A percentile compares a stretch with the other conserved stretches of the same genome.
These are phyloP conservation scores for Scomber scombrus DNA, from an alignment of 2,113 vertebrate species.

Conservation along the genomic window DNA sequence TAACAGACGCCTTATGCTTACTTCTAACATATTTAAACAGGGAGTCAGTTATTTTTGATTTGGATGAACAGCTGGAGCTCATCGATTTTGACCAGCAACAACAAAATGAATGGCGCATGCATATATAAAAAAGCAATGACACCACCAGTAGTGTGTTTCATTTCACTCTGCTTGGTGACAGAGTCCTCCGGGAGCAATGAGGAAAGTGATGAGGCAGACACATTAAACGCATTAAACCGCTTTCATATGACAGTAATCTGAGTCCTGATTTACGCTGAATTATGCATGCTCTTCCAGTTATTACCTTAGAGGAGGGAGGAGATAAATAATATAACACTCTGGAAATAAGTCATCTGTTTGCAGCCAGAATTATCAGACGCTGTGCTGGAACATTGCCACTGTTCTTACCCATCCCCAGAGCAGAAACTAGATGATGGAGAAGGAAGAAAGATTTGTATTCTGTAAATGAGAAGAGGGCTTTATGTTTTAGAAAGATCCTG, in stretches of 20 bases:
- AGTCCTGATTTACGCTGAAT: conserved; percentile 55
- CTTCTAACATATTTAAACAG: neutral
- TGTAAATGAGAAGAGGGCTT: neutral
- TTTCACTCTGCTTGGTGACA: conserved; percentile 29
- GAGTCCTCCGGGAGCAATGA: conserved; percentile 20
- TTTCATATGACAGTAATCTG: conserved; percentile 60
- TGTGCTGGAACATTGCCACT: conserved; percentile 1
- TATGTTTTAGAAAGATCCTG: neutral
- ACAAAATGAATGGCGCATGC: conserved; percentile 15
- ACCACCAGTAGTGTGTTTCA: conserved; percentile 8
- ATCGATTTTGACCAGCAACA: conserved; percentile 30
- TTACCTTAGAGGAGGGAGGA: conserved; percentile 50
- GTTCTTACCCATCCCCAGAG: conserved; percentile 23
- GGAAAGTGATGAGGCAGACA: conserved; percentile 38
- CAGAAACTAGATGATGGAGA: neutral
- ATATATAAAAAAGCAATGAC: conserved; percentile 16
- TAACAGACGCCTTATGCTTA: too few species aligned
- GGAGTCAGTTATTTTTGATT: conserved; percentile 1
- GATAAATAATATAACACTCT: conserved; percentile 46
- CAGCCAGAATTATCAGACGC: conserved; percentile 22
- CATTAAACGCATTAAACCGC: conserved; percentile 51
- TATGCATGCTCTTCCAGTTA: conserved; percentile 55
- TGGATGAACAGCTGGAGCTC: conserved; percentile 2
- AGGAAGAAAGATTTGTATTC: neutral
- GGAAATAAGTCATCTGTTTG: conserved; percentile 31